Evolutionary conservation across 2,888 invertebrate genomes (phyloP).

Genomic region (Xanthorhoe spadicearia): DNA sequence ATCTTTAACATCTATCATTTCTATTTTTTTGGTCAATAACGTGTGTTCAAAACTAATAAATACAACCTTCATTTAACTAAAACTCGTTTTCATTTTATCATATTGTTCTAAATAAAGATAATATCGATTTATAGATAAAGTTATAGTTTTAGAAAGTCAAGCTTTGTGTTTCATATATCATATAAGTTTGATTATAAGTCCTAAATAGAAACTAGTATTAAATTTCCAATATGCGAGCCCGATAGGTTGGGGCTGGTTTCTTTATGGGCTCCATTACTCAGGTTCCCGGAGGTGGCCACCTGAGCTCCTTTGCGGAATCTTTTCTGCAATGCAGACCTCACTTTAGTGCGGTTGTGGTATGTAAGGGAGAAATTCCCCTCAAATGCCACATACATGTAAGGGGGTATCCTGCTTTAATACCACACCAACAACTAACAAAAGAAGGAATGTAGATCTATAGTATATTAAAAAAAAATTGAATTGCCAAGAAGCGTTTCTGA

Average conservation of each 20-base stretch:
- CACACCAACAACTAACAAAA: too few species aligned
- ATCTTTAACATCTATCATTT: background rate
- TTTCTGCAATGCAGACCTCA: conserved; percentile 61
- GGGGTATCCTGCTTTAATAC: too few species aligned
- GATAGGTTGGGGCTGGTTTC: conserved; percentile 50
- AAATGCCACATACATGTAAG: too few species aligned
- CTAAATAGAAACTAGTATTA: conserved; percentile 32
- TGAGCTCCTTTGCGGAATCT: conserved; percentile 58
- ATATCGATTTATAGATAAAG: background rate
- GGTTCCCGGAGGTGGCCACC: conserved; percentile 54
- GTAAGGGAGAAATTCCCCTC: too few species aligned
- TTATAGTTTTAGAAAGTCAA: background rate
- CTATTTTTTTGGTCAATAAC: background rate
- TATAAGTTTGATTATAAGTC: conserved; percentile 4
- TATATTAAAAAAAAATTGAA: too few species aligned
- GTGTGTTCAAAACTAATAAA: background rate
- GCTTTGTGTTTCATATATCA: background rate
- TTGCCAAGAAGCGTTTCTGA: too few species aligned
- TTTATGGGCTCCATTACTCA: conserved; percentile 65
- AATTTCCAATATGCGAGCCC: conserved; percentile 43
- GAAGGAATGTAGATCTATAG: too few species aligned
- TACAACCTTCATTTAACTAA: background rate
- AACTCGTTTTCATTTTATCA: background rate
- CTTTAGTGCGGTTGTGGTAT: conserved; percentile 8
- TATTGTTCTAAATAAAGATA: background rate